Conservation (phyloP, 2,797 vertebrate species). For the Craterocephalus amniculus region DNA sequence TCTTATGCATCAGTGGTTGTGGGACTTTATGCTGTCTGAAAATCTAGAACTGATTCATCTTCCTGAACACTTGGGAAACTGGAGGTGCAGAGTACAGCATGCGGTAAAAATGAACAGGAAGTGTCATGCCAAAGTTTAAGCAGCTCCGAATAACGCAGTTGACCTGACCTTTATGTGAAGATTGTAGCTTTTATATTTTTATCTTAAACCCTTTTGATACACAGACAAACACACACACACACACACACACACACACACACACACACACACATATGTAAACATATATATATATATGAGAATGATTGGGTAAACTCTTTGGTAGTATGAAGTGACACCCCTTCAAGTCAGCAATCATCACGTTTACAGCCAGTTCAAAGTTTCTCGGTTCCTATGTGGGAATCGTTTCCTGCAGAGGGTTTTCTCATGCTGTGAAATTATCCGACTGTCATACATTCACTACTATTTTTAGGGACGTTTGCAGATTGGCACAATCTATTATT, state of each 20-base stretch:
- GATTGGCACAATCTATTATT: neutral
- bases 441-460: neutral
- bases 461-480: neutral
- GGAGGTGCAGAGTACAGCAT: neutral
- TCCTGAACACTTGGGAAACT: slow-evolving; percentile 6
- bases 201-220: no score
- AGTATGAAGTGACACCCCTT: no score
- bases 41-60: slow-evolving; percentile 10
- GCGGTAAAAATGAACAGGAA: slow-evolving; percentile 1
- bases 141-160: neutral
- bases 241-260: no score
- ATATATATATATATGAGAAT: no score
- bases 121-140: neutral
- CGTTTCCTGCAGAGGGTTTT: neutral
- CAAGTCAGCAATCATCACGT: neutral
- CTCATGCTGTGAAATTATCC: neutral
- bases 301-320: no score
- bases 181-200: neutral
- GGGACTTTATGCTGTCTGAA: slow-evolving; percentile 1
- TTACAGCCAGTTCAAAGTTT: neutral
- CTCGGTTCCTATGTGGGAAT: neutral
- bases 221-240: no score
- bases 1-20: slow-evolving; percentile 1
- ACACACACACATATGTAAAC: no score
- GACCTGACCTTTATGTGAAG: neutral